Percentiles rank a stretch among this genome's conserved stretches.
Conservation (phyloP, 2,113 vertebrate species). For the Menidia beryllina region DNA sequence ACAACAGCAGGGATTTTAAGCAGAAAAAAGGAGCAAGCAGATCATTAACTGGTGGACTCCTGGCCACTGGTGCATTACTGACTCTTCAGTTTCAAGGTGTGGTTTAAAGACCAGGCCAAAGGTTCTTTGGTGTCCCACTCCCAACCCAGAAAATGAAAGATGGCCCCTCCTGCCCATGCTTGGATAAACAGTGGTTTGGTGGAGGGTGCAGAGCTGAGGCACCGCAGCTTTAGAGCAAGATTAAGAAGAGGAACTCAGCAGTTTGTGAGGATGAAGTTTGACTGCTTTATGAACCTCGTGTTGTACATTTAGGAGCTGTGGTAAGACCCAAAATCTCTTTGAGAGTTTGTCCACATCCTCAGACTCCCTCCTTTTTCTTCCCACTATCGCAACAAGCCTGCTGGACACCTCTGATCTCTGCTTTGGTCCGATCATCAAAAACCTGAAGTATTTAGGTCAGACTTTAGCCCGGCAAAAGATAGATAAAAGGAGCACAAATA, state of each 20-base stretch:
- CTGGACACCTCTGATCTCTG: slow-evolving; percentile 68
- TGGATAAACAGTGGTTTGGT: slow-evolving; percentile 31
- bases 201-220: slow-evolving; percentile 12
- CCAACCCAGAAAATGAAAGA: slow-evolving; percentile 41
- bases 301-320: slow-evolving; percentile 38
- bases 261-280: slow-evolving; percentile 37
- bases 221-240: slow-evolving; percentile 38
- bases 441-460: slow-evolving; percentile 75
- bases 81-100: slow-evolving; percentile 65
- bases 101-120: slow-evolving; percentile 71
- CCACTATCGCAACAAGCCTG: slow-evolving; percentile 41
- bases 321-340: slow-evolving; percentile 41
- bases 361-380: slow-evolving; percentile 29
- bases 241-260: slow-evolving; percentile 54
- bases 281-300: slow-evolving; percentile 50
- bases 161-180: slow-evolving; percentile 22
- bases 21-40: slow-evolving; percentile 43
- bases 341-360: slow-evolving; percentile 31
- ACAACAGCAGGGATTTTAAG: slow-evolving; percentile 29
- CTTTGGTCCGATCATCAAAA: slow-evolving; percentile 72
- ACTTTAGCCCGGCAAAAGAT: slow-evolving; percentile 58
- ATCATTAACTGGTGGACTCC: slow-evolving; percentile 69
- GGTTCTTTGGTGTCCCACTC: slow-evolving; percentile 43
- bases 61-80: slow-evolving; percentile 67
- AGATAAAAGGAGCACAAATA: slow-evolving; percentile 53